Conservation (phyloP, 2,888 invertebrate species). For the Pyrgus malvae region DNA sequence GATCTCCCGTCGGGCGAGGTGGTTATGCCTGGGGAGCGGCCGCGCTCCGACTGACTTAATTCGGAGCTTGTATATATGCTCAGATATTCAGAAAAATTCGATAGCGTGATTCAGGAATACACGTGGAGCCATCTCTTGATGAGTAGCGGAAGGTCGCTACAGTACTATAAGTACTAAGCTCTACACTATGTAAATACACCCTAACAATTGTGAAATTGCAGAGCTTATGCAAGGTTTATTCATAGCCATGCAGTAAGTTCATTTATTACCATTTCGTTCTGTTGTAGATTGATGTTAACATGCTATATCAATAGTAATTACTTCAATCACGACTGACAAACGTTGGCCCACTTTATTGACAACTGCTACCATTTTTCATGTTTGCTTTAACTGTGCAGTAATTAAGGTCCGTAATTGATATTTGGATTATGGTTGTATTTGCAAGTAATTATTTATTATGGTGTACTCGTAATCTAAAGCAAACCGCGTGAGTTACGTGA, state of each 20-base stretch:
- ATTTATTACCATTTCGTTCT: constrained; percentile 23
- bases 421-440: background rate
- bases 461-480: background rate
- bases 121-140: no score
- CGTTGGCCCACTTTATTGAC: constrained; percentile 19
- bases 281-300: constrained; percentile 22
- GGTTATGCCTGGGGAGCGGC: no score
- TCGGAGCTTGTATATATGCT: no score
- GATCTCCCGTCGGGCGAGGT: no score
- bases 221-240: constrained; percentile 46
- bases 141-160: no score
- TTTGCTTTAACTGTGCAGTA: constrained; percentile 10
- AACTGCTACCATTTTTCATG: constrained; percentile 23
- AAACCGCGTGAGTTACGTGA: background rate
- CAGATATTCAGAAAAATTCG: no score
- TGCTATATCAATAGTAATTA: constrained; percentile 26
- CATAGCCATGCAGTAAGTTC: constrained; percentile 26
- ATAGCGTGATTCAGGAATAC: no score
- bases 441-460: background rate
- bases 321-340: constrained; percentile 27
- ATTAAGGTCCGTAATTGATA: constrained; percentile 1
- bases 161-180: no score
- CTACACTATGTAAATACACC: no score
- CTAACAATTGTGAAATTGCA: constrained; percentile 45
- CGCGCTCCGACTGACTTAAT: no score